Base-by-base conservation (phyloP, 2,888 invertebrate species). In the Scaptomyza caliginosa region DNA sequence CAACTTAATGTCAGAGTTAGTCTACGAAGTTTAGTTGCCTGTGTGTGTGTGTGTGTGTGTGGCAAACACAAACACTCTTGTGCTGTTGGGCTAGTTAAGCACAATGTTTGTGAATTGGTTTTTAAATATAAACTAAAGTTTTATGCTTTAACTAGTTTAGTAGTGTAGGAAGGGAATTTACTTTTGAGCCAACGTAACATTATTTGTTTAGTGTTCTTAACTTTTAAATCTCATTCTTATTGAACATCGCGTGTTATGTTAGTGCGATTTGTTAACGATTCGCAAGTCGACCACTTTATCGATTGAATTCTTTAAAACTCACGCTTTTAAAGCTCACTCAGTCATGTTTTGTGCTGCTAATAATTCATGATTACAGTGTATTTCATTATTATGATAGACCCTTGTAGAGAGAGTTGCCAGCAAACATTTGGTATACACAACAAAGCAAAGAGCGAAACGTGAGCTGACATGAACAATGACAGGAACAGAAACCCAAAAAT, bases 1-100 rank as follows among this genome's bases (percentile, higher is more conserved):
- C 32, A 38, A 50, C 39, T 65, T 48, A 57, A 59, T 51, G 49
- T 43, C 40, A 46, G 72, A 71, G 56, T 71, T 71, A 54, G 45
- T 32, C 11, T 10, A 11, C 26, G 3, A 34, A 46, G 26, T 23
- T 46, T n/a, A n/a, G n/a, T n/a, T n/a, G n/a, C n/a, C n/a, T 24
- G 39, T 26, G 5, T 6, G 36, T 32, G 28, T 28, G 6, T 16
- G 34, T 19, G 23, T 13, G 48, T 45, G 39, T 59, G 23, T 32
- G 38, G 36, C 24, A 38, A 11, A 16, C 17, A 30, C 21, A 21
- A 17, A 4, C 13, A 8, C 17, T 45, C 3, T 2, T n/a, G 43
- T 26, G 43, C 11, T 8, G 4, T 45, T n/a, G 8, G 21, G n/a
- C 21, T 7, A 32, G 21, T 46, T 46, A 21, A 21, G 7, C 46